Evolutionary conservation across 2,797 vertebrate genomes (phyloP).

Genomic region (Danio choprae): DNA sequence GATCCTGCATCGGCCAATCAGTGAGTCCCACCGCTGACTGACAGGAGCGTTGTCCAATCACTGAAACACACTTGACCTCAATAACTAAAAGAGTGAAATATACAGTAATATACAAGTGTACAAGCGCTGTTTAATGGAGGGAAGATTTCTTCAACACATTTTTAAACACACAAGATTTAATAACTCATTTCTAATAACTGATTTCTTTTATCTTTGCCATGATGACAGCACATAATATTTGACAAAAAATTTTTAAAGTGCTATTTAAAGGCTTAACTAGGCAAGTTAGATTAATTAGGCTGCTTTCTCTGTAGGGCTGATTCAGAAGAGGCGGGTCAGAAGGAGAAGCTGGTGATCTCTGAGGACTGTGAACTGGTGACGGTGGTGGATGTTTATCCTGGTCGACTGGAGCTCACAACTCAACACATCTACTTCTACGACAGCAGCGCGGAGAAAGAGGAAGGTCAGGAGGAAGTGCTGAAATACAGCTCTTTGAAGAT

Average conservation of each 20-base stretch:
- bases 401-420: constrained; percentile 93
- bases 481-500: background rate
- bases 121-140: no score
- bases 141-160: no score
- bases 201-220: no score
- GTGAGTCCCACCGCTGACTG: constrained; percentile 66
- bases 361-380: constrained; percentile 97
- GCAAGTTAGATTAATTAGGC: no score
- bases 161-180: no score
- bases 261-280: no score
- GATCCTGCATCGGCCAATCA: constrained; percentile 79
- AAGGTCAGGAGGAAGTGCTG: constrained; percentile 76
- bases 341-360: constrained; percentile 90
- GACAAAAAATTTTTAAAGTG: no score
- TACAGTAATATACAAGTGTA: no score
- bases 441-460: constrained; percentile 92
- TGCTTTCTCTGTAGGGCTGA: constrained; percentile 75
- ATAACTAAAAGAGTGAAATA: background rate
- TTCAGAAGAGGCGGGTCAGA: constrained; percentile 89
- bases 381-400: constrained; percentile 88
- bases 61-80: background rate
- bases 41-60: constrained; percentile 6
- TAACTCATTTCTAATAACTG: no score
- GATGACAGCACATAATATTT: no score
- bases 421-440: constrained; percentile 97